Percentiles rank a stretch among this genome's conserved stretches.
Evolutionary conservation across 2,797 vertebrate species (phyloP).

Genomic region (Notoglanidium macrostoma): DNA sequence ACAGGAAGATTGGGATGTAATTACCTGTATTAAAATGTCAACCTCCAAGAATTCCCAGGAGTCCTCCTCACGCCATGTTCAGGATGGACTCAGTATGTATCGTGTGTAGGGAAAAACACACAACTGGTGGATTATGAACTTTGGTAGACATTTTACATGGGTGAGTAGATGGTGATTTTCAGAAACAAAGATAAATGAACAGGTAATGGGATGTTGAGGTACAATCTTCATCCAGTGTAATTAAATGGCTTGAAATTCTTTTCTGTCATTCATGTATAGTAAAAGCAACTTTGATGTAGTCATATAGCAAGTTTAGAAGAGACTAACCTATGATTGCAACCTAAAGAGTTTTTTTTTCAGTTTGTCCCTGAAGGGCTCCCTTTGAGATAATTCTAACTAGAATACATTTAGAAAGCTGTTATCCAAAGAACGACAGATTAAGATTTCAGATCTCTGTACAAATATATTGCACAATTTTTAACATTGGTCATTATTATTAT

Average conservation of each 20-base stretch:
- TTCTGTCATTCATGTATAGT: conserved; percentile 26
- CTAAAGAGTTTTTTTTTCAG: not conserved
- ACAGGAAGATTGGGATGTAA: conserved; percentile 58
- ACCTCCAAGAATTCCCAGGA: conserved; percentile 52
- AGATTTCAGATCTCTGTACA: not conserved
- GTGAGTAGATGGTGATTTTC: conserved; percentile 38
- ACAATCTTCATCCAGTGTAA: conserved; percentile 51
- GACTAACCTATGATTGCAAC: not conserved
- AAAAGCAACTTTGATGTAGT: conserved; percentile 30
- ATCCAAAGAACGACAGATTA: not conserved
- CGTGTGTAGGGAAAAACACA: conserved; percentile 47
- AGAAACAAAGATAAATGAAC: conserved; percentile 48
- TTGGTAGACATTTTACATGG: conserved; percentile 47
- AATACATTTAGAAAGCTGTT: not conserved
- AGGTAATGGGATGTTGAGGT: conserved; percentile 27
- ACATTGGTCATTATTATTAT: not conserved
- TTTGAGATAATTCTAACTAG: not conserved
- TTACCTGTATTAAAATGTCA: conserved; percentile 61
- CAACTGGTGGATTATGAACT: conserved; percentile 50
- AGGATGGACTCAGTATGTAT: conserved; percentile 46
- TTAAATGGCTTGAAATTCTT: conserved; percentile 50
- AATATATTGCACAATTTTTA: not conserved
- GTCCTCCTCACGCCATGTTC: conserved; percentile 36
- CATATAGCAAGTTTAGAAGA: not conserved
- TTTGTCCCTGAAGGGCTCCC: not conserved